Percentiles rank a stretch among this genome's conserved stretches.
These are phyloP conservation scores for Penaeus indicus DNA, from an alignment of 1,140 invertebrate genomes.

Conservation along the genomic window DNA sequence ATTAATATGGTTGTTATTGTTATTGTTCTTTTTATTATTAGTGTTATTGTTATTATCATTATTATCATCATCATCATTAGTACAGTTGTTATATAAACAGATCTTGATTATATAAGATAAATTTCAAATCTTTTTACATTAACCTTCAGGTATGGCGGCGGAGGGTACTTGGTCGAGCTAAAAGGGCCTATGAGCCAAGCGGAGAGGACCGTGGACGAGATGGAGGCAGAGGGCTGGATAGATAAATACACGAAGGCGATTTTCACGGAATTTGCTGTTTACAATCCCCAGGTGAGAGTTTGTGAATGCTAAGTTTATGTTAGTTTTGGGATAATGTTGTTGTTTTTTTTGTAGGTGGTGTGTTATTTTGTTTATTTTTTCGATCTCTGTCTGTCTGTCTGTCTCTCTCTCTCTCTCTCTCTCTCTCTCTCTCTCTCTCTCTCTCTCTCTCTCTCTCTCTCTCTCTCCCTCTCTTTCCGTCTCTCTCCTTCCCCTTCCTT, in stretches of 20 bases:
- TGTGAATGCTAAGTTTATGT: no score
- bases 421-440: background rate
- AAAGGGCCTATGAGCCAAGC: conserved; percentile 70
- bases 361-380: background rate
- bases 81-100: no score
- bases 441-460: no score
- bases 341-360: background rate
- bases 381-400: background rate
- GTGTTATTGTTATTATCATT: no score
- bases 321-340: background rate
- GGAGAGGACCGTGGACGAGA: conserved; percentile 68
- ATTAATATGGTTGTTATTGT: no score
- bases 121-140: conserved; percentile 64
- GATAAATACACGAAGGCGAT: conserved; percentile 75
- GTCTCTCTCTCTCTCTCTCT: background rate
- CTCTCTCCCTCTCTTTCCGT: no score
- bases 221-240: conserved; percentile 73
- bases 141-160: conserved; percentile 72
- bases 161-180: conserved; percentile 74
- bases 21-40: no score
- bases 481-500: no score
- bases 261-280: conserved; percentile 75
- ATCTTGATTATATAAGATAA: background rate
- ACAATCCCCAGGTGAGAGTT: conserved; percentile 73
- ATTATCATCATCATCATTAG: no score